A percentile compares a stretch with the other conserved stretches of the same genome.
Conservation (phyloP, 2,797 vertebrate genomes). For the Thamnophis elegans region DNA sequence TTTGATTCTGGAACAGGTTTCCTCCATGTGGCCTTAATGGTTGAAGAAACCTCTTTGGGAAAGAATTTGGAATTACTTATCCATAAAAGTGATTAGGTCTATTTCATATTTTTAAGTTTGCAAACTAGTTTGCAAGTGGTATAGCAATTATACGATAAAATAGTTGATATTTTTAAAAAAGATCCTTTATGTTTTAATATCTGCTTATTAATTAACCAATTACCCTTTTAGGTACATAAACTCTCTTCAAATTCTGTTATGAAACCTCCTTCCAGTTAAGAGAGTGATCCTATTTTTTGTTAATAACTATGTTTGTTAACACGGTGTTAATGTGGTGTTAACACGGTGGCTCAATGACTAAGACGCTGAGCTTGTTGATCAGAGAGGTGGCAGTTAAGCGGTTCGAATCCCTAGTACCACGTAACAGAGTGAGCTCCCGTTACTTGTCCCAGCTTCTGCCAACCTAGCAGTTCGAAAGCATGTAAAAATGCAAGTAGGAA, state of each 20-base stretch:
- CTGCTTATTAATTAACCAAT: background rate
- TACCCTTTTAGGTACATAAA: background rate
- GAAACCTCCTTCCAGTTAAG: background rate
- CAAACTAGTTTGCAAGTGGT: background rate
- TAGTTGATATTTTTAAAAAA: background rate
- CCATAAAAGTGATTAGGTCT: background rate
- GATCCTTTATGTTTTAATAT: background rate
- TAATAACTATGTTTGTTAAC: background rate
- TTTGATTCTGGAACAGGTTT: background rate
- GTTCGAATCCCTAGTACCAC: no score
- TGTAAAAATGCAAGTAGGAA: no score
- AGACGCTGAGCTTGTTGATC: no score
- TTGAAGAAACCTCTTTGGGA: background rate
- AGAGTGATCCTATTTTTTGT: background rate
- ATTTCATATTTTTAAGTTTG: background rate
- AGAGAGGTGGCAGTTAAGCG: no score
- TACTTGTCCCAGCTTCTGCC: no score
- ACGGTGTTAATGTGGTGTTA: no score
- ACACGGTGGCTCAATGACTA: no score
- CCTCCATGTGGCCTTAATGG: background rate
- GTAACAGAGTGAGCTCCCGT: no score
- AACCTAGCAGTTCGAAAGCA: no score
- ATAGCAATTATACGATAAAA: background rate
- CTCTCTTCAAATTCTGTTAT: background rate
- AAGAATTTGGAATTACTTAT: background rate